Conservation (phyloP, 2,113 vertebrate genomes). For the Theristicus caerulescens region DNA sequence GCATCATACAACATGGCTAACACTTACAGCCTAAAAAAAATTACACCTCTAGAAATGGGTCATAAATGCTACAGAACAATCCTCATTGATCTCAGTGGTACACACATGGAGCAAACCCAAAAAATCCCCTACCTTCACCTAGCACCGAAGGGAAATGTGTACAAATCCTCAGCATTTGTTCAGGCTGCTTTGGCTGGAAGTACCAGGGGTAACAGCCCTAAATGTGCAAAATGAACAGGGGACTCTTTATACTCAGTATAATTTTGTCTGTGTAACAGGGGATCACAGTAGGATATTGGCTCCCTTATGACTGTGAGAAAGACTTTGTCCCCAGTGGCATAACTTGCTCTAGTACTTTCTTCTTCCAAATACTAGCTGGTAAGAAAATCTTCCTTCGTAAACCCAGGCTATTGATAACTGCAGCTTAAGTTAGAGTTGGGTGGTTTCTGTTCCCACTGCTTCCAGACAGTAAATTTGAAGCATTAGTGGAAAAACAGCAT, state of each 20-base stretch:
- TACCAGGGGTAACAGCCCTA: background rate
- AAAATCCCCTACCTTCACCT: background rate
- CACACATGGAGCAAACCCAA: background rate
- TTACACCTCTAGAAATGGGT: background rate
- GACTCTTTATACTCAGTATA: background rate
- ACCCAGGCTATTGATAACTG: background rate
- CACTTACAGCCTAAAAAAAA: background rate
- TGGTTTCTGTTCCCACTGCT: background rate
- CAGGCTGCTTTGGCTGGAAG: background rate
- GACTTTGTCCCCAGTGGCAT: background rate
- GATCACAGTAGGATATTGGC: background rate
- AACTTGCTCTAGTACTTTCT: background rate
- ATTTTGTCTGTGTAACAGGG: background rate
- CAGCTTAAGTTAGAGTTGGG: background rate
- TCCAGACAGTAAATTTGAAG: background rate
- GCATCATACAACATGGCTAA: background rate
- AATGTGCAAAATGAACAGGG: background rate
- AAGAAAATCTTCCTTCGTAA: background rate
- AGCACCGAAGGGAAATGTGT: background rate
- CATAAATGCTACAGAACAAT: background rate
- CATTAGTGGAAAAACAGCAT: background rate
- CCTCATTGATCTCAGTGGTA: background rate
- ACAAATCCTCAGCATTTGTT: background rate
- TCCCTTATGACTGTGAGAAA: background rate
- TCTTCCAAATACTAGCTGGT: background rate